phyloP scores from a whole-genome alignment of 2,797 vertebrate genomes.

The Anguilla megastoma region DNA sequence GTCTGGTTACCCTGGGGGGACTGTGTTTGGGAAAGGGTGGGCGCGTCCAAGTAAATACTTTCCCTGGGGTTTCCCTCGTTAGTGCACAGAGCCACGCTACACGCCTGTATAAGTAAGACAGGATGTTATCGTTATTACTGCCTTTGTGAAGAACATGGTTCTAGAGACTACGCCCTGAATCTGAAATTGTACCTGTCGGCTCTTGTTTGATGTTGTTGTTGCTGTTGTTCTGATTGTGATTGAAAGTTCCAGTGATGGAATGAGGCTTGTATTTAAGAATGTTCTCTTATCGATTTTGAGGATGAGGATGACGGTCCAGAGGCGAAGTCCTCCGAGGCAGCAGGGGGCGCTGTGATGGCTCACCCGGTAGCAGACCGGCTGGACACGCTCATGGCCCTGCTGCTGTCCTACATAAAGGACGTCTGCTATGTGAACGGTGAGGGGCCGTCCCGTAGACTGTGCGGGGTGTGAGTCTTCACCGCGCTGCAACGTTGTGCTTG shows the following conservation, averaged over 20 bases:
- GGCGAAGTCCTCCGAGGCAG: conserved; percentile 24
- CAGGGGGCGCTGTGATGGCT: conserved; percentile 62
- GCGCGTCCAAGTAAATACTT: not conserved
- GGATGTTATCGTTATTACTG: no score
- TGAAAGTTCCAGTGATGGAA: not conserved
- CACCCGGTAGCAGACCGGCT: conserved; percentile 87
- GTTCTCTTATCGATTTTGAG: conserved; percentile 57
- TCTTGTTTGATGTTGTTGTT: not conserved
- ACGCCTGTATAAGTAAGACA: not conserved
- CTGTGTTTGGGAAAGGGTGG: not conserved
- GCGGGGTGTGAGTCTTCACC: not conserved
- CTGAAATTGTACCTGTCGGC: not conserved
- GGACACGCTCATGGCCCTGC: conserved; percentile 81
- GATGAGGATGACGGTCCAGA: conserved; percentile 82
- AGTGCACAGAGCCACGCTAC: not conserved
- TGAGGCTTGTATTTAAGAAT: not conserved
- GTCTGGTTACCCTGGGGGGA: not conserved
- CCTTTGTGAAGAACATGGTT: not conserved
- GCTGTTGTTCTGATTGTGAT: not conserved
- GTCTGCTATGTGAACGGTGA: conserved; percentile 79
- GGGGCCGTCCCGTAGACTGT: not conserved
- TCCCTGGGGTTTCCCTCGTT: not conserved
- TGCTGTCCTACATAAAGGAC: conserved; percentile 86
- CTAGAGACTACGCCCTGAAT: not conserved
- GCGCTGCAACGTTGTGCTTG: no score